Percentiles rank a stretch among this genome's conserved stretches.
phyloP scores from a whole-genome alignment of 2,113 vertebrate genomes.

The Macrotis lagotis region DNA sequence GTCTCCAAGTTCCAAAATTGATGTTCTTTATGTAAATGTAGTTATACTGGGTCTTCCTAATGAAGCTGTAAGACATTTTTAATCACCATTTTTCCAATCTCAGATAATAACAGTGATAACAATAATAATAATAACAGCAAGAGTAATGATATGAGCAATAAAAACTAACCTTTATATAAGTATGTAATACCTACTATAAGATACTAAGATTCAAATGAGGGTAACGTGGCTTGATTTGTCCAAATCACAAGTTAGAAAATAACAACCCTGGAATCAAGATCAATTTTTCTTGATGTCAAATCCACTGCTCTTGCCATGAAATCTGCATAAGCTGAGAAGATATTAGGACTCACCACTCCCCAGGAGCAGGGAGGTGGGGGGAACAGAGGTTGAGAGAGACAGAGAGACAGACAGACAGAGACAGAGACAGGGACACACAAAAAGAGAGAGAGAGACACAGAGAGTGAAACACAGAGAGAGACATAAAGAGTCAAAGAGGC shows the following conservation, averaged over 20 bases:
- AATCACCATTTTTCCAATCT: not conserved
- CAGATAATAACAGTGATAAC: not conserved
- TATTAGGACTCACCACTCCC: not conserved
- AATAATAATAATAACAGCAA: not conserved
- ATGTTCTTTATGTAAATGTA: not conserved
- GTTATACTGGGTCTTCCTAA: not conserved
- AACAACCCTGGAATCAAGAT: not conserved
- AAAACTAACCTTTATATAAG: not conserved
- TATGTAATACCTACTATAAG: not conserved
- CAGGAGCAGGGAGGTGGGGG: no score
- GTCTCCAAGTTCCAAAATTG: not conserved
- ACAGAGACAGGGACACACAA: not conserved
- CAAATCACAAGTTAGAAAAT: not conserved
- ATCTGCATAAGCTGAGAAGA: not conserved
- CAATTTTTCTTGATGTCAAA: not conserved
- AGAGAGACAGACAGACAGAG: not conserved
- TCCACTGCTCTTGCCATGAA: not conserved
- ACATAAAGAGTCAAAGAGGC: no score
- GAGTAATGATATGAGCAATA: no score
- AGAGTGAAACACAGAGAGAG: not conserved
- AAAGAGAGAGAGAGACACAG: not conserved
- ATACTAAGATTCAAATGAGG: not conserved
- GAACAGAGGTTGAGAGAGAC: not conserved
- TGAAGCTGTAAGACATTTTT: not conserved
- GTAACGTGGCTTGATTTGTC: not conserved